Evolutionary conservation across 2,797 vertebrate genomes (phyloP).

Genomic region (Hypotaenidia okinawae): DNA sequence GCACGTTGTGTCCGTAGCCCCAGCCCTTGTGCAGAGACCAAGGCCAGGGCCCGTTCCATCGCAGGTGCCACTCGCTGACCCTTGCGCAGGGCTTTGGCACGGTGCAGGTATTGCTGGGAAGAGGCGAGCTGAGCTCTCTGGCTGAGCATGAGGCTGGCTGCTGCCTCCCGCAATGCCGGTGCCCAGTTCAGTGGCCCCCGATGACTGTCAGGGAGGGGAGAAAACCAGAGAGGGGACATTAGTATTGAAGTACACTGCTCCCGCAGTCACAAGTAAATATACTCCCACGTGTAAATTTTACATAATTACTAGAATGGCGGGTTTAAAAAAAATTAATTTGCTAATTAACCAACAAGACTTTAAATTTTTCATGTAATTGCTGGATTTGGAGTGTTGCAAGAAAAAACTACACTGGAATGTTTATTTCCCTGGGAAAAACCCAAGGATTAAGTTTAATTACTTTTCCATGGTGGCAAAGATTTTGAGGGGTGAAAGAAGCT

Average conservation of each 20-base stretch:
- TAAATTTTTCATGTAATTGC: background rate
- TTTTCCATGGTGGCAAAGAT: background rate
- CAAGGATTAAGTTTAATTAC: constrained; percentile 13
- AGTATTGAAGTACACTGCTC: background rate
- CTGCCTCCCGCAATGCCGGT: background rate
- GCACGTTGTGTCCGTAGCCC: background rate
- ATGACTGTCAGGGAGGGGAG: background rate
- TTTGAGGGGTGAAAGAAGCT: background rate
- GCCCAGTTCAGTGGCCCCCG: background rate
- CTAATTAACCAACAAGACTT: background rate
- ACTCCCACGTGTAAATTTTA: background rate
- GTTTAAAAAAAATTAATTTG: background rate
- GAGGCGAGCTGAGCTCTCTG: no score
- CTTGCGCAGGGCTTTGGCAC: background rate
- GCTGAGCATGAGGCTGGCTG: no score
- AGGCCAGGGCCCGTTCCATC: background rate
- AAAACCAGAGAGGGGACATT: background rate
- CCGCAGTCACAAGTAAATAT: background rate
- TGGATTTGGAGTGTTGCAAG: background rate
- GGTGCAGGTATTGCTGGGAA: no score
- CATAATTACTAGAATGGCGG: background rate
- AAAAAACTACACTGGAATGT: background rate
- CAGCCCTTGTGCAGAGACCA: background rate
- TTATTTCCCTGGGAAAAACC: background rate
- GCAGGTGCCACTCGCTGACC: background rate